Conservation (phyloP, 1,140 invertebrate species). For the Bursaphelenchus mucronatus region DNA sequence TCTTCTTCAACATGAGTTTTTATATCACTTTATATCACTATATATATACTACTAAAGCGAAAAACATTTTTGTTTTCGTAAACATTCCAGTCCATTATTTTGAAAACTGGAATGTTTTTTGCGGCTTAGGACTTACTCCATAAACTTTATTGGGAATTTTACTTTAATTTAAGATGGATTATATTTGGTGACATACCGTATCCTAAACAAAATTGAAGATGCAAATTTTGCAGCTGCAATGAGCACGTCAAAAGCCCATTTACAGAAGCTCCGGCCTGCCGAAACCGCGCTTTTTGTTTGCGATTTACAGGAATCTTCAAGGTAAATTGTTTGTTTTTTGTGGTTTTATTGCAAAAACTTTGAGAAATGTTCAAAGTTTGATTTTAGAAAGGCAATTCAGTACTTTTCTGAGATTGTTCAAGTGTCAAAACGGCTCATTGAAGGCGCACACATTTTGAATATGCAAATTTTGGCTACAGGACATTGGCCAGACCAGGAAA, state of each 20-base stretch:
- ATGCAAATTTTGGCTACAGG: conserved; percentile 80
- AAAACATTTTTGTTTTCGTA: not conserved
- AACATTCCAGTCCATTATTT: too few relatives aligned
- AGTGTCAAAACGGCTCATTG: conserved; percentile 71
- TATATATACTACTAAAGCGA: too few relatives aligned
- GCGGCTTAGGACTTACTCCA: too few relatives aligned
- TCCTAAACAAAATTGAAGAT: too few relatives aligned
- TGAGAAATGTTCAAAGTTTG: conserved; percentile 18
- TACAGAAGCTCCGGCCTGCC: conserved; percentile 52
- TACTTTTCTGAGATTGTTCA: conserved; percentile 73
- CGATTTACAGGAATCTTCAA: conserved; percentile 69
- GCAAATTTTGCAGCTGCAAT: conserved; percentile 2
- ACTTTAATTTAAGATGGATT: too few relatives aligned
- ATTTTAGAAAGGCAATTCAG: conserved; percentile 62
- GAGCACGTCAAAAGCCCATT: conserved; percentile 19
- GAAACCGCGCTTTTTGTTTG: conserved; percentile 74
- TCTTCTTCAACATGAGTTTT: too few relatives aligned
- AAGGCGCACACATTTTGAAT: conserved; percentile 71
- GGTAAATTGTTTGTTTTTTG: conserved; percentile 70
- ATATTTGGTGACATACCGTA: too few relatives aligned
- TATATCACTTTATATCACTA: too few relatives aligned
- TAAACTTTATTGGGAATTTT: too few relatives aligned
- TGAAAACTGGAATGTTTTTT: too few relatives aligned
- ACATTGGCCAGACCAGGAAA: conserved; percentile 67
- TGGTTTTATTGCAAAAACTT: not conserved